Evolutionary conservation across 2,888 invertebrate species (phyloP).

Genomic region (Automeris io): DNA sequence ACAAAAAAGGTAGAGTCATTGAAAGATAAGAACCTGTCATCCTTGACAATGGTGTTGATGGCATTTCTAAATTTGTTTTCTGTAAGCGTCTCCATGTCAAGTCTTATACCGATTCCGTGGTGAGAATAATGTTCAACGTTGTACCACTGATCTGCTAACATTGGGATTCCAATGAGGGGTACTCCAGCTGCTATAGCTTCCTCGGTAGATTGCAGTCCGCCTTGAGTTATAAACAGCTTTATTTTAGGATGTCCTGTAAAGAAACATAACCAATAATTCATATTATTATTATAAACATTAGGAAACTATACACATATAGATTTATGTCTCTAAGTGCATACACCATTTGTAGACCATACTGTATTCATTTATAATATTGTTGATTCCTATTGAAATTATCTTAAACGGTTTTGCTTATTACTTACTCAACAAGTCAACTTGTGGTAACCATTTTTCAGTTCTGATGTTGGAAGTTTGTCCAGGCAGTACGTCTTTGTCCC

Average conservation of each 20-base stretch:
- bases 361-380: no score
- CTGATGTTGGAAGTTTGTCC: conserved; percentile 47
- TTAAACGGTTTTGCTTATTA: no score
- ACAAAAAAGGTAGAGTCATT: no score
- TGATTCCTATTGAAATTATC: no score
- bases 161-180: conserved; percentile 47
- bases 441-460: conserved; percentile 62
- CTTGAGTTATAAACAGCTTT: conserved; percentile 58
- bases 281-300: no score
- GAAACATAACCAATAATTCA: no score
- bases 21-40: conserved; percentile 20
- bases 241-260: conserved; percentile 51
- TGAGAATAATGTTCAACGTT: conserved; percentile 35
- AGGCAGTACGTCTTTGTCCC: conserved; percentile 46
- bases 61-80: conserved; percentile 25
- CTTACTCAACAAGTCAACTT: conserved; percentile 54
- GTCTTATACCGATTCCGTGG: conserved; percentile 23
- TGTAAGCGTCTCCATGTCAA: conserved; percentile 22
- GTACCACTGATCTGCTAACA: conserved; percentile 47
- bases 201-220: conserved; percentile 54
- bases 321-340: no score
- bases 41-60: conserved; percentile 23
- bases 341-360: no score
- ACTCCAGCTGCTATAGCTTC: conserved; percentile 49
- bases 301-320: no score